A percentile compares a stretch with the other conserved stretches of the same genome.
These are phyloP conservation scores for Peribatodes rhomboidaria DNA, from an alignment of 2,888 invertebrate species.

Conservation along the genomic window DNA sequence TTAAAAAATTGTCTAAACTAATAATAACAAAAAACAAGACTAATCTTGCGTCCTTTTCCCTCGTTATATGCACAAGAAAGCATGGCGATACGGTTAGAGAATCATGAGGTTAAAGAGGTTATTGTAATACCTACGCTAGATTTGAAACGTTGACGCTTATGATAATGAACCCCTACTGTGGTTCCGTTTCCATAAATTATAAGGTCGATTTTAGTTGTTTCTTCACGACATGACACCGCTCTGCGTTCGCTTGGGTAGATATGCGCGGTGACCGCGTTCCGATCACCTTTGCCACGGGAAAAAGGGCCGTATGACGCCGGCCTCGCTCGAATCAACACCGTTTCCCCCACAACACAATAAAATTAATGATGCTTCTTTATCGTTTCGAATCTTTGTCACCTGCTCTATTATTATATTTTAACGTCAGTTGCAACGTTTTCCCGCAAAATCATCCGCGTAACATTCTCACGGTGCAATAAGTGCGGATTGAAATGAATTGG, in stretches of 20 bases:
- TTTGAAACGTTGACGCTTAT: conserved; percentile 34
- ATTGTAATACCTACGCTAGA: conserved; percentile 27
- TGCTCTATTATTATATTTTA: conserved; percentile 71
- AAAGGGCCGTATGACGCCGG: conserved; percentile 74
- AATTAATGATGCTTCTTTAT: conserved; percentile 79
- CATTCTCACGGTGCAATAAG: conserved; percentile 51
- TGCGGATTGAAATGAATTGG: conserved; percentile 64
- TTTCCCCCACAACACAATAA: conserved; percentile 64
- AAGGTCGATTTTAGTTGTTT: conserved; percentile 60
- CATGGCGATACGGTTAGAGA: conserved; percentile 39
- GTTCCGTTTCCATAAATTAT: conserved; percentile 48
- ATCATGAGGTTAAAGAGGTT: conserved; percentile 27
- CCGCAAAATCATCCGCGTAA: conserved; percentile 57
- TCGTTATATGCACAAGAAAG: conserved; percentile 26
- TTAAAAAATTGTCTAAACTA: conserved; percentile 56
- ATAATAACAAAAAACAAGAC: conserved; percentile 18
- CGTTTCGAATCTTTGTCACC: conserved; percentile 80
- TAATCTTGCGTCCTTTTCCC: conserved; percentile 23
- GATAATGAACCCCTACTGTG: conserved; percentile 39
- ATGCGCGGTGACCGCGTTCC: conserved; percentile 80
- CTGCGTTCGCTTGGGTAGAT: conserved; percentile 63
- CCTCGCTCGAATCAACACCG: conserved; percentile 70
- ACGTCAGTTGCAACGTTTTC: conserved; percentile 61
- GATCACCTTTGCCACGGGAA: conserved; percentile 73
- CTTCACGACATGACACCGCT: conserved; percentile 60